These are phyloP conservation scores for Nomada fabriciana DNA, from an alignment of 2,888 invertebrate species.

Conservation along the genomic window DNA sequence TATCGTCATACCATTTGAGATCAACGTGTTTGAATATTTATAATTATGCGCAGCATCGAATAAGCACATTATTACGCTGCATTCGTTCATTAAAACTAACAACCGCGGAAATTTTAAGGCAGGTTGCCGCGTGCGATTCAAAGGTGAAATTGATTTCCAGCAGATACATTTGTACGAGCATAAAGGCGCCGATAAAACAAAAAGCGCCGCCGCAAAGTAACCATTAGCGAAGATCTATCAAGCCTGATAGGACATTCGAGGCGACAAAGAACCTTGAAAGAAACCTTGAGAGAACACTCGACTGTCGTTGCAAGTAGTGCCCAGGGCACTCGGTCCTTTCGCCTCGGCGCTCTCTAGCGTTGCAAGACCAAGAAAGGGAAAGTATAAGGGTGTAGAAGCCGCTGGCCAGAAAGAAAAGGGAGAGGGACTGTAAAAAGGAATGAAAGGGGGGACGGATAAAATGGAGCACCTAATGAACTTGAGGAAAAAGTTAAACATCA, in stretches of 20 bases:
- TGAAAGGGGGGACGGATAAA: constrained; percentile 56
- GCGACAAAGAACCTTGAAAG: constrained; percentile 72
- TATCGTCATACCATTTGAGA: too few relatives aligned
- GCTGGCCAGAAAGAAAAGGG: constrained; percentile 57
- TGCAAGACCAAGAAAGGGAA: constrained; percentile 56
- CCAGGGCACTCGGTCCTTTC: constrained; percentile 64
- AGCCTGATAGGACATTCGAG: constrained; percentile 71
- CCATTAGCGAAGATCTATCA: constrained; percentile 77
- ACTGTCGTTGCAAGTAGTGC: constrained; percentile 65
- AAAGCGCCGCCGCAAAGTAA: constrained; percentile 67
- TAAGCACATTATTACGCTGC: too few relatives aligned
- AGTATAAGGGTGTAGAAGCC: constrained; percentile 59
- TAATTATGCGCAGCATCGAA: too few relatives aligned
- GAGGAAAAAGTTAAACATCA: constrained; percentile 75
- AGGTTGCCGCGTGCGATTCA: not conserved
- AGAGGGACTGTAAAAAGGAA: constrained; percentile 45
- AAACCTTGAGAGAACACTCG: constrained; percentile 71
- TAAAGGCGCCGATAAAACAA: constrained; percentile 13
- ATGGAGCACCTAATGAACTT: constrained; percentile 76
- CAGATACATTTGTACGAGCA: not conserved
- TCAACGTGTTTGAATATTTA: too few relatives aligned
- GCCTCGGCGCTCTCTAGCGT: constrained; percentile 50
- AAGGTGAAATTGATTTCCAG: constrained; percentile 4
- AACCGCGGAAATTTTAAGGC: not conserved
- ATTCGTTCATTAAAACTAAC: not conserved